phyloP scores from a whole-genome alignment of 2,113 vertebrate genomes.

The Eublepharis macularius region DNA sequence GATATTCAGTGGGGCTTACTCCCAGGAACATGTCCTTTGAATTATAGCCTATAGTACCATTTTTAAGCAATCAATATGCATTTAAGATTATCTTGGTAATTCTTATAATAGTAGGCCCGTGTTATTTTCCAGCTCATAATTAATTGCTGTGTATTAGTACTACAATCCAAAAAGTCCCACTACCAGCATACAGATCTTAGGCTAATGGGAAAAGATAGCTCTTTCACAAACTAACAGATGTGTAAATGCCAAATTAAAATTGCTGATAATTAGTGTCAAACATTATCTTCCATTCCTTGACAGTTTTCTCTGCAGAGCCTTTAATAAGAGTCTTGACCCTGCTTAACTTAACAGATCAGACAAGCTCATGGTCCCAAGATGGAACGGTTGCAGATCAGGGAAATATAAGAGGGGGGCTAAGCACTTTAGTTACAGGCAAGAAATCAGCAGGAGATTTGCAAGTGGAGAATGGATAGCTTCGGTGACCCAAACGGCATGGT shows the following conservation, averaged over 20 bases:
- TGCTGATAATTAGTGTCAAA: constrained; percentile 20
- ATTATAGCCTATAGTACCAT: neutral
- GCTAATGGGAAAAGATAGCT: neutral
- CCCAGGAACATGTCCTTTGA: too few relatives aligned
- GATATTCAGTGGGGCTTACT: too few relatives aligned
- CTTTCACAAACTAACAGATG: constrained; percentile 16
- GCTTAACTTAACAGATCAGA: constrained; percentile 42
- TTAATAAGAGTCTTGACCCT: constrained; percentile 46
- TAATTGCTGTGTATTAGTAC: neutral
- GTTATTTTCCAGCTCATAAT: neutral
- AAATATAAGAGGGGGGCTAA: constrained; percentile 64
- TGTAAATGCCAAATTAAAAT: neutral
- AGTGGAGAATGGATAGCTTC: constrained; percentile 45
- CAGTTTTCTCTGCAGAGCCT: neutral
- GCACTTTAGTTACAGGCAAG: constrained; percentile 57
- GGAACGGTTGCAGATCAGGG: constrained; percentile 42
- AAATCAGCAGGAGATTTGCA: constrained; percentile 58
- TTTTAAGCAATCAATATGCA: neutral
- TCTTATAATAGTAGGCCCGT: neutral
- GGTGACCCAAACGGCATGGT: constrained; percentile 56
- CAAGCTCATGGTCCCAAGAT: constrained; percentile 31
- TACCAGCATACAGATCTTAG: neutral
- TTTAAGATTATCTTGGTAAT: neutral
- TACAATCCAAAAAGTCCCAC: neutral
- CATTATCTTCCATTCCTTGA: neutral